Conservation (phyloP, 2,113 vertebrate species). For the Catagonus wagneri region DNA sequence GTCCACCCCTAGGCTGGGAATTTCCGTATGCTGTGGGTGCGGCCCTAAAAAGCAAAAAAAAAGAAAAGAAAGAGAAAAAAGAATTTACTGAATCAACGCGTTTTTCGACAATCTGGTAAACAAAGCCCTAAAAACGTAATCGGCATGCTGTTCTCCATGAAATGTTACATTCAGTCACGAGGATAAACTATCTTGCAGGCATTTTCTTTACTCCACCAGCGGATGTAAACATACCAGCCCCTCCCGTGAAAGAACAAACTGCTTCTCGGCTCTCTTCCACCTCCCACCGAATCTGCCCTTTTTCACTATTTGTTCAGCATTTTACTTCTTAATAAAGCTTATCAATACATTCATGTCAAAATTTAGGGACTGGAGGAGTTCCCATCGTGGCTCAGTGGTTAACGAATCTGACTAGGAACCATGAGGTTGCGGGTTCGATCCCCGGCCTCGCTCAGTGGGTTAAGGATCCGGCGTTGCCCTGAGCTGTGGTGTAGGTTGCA, state of each 20-base stretch:
- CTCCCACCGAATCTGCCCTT: not conserved
- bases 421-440: too few species aligned
- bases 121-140: conserved; percentile 15
- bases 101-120: conserved; percentile 59
- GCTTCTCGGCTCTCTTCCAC: not conserved
- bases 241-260: not conserved
- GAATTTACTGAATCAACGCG: conserved; percentile 17
- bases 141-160: not conserved
- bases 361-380: not conserved
- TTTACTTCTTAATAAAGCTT: conserved; percentile 9
- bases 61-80: too few species aligned
- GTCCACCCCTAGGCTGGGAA: too few species aligned
- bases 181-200: not conserved
- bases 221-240: not conserved
- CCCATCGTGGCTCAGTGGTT: too few species aligned
- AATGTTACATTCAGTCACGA: conserved; percentile 61
- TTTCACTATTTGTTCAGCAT: not conserved
- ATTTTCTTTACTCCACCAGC: conserved; percentile 48
- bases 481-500: too few species aligned
- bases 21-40: too few species aligned
- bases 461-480: too few species aligned
- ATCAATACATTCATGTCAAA: not conserved
- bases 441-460: too few species aligned
- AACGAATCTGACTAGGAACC: too few species aligned
- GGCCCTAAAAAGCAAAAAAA: too few species aligned